Evolutionary conservation across 2,888 invertebrate genomes (phyloP).

Genomic region (Exephanes ischioxanthus): DNA sequence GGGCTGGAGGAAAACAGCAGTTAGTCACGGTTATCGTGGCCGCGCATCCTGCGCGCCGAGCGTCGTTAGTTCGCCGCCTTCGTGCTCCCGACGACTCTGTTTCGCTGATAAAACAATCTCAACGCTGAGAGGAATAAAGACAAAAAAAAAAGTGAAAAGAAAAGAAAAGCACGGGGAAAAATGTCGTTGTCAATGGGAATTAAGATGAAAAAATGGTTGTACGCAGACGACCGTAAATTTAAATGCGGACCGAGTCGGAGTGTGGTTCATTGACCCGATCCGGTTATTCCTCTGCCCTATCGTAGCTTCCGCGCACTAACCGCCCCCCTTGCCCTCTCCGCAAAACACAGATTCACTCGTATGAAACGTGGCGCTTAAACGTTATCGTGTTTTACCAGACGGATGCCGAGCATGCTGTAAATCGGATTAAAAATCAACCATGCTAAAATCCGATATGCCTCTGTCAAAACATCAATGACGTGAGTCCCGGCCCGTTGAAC

Average conservation of each 20-base stretch:
- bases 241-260: neutral
- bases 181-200: too few species aligned
- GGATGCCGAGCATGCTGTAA: conserved; percentile 36
- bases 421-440: conserved; percentile 53
- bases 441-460: conserved; percentile 47
- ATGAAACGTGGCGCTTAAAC: conserved; percentile 16
- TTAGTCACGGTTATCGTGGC: conserved; percentile 54
- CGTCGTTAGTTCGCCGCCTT: conserved; percentile 40
- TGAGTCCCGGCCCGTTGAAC: neutral
- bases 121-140: conserved; percentile 24
- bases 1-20: conserved; percentile 52
- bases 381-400: conserved; percentile 28
- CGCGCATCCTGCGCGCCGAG: conserved; percentile 37
- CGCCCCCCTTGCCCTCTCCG: neutral
- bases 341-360: conserved; percentile 24
- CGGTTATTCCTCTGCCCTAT: neutral
- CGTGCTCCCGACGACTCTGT: conserved; percentile 28
- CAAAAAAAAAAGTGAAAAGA: conserved; percentile 5
- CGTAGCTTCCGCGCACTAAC: neutral
- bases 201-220: neutral
- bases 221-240: conserved; percentile 19
- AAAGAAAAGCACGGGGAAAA: neutral
- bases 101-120: conserved; percentile 41
- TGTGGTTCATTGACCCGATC: neutral
- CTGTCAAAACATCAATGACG: conserved; percentile 35